Evolutionary conservation across 2,113 vertebrate species (phyloP), one percentile per base, ranked within the genome.

Genomic region (Dasyornis broadbenti): DNA sequence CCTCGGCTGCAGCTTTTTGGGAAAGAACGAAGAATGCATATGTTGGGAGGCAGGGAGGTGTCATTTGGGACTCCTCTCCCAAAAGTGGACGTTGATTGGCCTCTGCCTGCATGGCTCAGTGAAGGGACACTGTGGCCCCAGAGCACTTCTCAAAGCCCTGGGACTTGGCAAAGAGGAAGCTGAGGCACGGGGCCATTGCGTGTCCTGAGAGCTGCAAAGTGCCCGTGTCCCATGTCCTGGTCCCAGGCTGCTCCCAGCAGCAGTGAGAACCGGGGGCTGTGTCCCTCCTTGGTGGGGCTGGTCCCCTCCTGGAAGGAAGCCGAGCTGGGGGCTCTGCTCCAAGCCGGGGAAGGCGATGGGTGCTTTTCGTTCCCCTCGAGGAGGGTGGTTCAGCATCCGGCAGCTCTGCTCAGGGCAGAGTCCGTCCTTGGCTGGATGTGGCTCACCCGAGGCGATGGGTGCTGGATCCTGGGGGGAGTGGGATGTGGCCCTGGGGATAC

Each of bases 271-370:
- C n/a, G 50, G 18, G 15, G 9, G 30, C 52, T 53, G 35, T 49
- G 45, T 45, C 33, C 31, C 15, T 87, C 35, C 28, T 24, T 3
- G 3, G 49, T 72, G 53, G 39, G 68, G 49, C 49, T 1, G 0
- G 18, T 65, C 16, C 35, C 26, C 11, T 59, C 4, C 73, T 77
- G n/a, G 57, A 27, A 24, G 44, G 37, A 19, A 72, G n/a, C 15
- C 0, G 0, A 63, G 59, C 0, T 0, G 4, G 26, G 0, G 49
- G 23, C 53, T 72, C 33, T 72, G 68, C 47, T 83, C 47, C 27
- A 18, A 26, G 57, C 49, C 56, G 26, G 13, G 16, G 44, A 17
- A 45, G 44, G 42, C 40, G 63, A 14, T 2, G 4, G 59, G 24
- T 50, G 50, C 13, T 54, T 64, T 49, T 49, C 47, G 39, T 71